Conservation (phyloP, 2,113 vertebrate species). For the Electrona antarctica region DNA sequence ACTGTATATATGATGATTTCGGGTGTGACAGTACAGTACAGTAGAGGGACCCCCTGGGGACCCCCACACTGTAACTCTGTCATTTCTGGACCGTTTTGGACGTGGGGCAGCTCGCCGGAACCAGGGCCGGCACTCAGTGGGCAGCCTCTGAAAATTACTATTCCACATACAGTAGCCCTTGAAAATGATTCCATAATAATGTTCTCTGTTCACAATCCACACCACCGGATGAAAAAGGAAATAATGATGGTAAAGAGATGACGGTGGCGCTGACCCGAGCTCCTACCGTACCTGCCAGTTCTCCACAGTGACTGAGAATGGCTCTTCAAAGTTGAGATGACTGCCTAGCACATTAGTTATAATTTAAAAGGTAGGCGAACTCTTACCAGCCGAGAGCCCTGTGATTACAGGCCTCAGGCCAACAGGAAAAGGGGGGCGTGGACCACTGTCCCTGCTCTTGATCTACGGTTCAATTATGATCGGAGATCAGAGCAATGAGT, state of each 20-base stretch:
- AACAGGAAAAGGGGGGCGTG: conserved; percentile 47
- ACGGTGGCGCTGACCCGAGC: conserved; percentile 59
- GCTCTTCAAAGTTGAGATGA: conserved; percentile 63
- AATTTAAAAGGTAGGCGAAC: conserved; percentile 64
- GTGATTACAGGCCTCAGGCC: conserved; percentile 69
- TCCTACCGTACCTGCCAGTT: conserved; percentile 53
- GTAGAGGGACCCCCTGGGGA: too few species aligned
- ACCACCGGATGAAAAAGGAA: conserved; percentile 30
- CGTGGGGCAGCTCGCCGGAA: too few species aligned
- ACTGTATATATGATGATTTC: too few species aligned
- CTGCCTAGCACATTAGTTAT: conserved; percentile 64
- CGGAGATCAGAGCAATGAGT: conserved; percentile 72
- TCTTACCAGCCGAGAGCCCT: conserved; percentile 58
- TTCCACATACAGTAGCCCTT: too few species aligned
- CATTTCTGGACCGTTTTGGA: too few species aligned
- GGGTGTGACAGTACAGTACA: too few species aligned
- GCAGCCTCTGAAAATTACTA: conserved; percentile 14
- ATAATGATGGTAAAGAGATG: conserved; percentile 54
- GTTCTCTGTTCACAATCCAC: conserved; percentile 33
- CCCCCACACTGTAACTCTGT: too few species aligned
- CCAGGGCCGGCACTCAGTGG: too few species aligned
- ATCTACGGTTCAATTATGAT: conserved; percentile 75
- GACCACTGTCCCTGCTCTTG: conserved; percentile 71
- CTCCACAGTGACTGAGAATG: conserved; percentile 53
- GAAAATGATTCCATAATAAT: conserved; percentile 44